These are phyloP conservation scores for Tetrapedia diversipes DNA, from an alignment of 2,888 invertebrate species.

Conservation along the genomic window DNA sequence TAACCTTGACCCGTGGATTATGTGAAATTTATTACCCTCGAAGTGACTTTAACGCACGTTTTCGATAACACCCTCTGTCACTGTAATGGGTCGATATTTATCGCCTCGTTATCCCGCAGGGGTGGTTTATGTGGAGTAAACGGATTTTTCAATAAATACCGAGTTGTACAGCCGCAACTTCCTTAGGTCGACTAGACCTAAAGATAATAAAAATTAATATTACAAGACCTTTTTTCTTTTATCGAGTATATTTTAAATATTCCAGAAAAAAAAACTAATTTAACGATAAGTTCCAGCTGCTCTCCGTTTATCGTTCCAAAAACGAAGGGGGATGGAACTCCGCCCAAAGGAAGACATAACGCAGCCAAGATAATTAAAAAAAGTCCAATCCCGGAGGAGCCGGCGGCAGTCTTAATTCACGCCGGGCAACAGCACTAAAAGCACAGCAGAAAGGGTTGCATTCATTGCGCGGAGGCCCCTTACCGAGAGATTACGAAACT, in stretches of 20 bases:
- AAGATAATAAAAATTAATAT: background rate
- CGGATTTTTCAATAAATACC: constrained; percentile 60
- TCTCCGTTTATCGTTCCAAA: background rate
- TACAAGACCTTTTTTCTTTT: background rate
- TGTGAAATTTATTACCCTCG: constrained; percentile 67
- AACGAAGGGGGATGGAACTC: background rate
- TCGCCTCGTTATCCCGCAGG: constrained; percentile 61
- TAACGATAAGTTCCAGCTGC: constrained; percentile 6
- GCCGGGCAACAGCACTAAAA: constrained; percentile 49
- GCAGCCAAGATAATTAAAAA: constrained; percentile 69
- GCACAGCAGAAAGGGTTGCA: constrained; percentile 51
- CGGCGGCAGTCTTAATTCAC: constrained; percentile 48
- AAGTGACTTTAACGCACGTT: constrained; percentile 72
- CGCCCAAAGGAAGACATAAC: constrained; percentile 55
- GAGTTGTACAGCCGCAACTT: background rate
- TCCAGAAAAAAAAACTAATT: constrained; percentile 2
- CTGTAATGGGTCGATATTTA: constrained; percentile 68
- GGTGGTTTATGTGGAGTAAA: constrained; percentile 41
- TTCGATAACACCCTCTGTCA: constrained; percentile 70
- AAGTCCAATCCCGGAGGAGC: constrained; percentile 60
- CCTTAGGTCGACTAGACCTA: background rate
- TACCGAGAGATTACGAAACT: constrained; percentile 40
- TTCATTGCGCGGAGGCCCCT: constrained; percentile 37
- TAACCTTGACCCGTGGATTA: constrained; percentile 67
- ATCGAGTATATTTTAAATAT: background rate